Base-by-base conservation (phyloP, 2,113 vertebrate species). In the Cebus imitator region DNA sequence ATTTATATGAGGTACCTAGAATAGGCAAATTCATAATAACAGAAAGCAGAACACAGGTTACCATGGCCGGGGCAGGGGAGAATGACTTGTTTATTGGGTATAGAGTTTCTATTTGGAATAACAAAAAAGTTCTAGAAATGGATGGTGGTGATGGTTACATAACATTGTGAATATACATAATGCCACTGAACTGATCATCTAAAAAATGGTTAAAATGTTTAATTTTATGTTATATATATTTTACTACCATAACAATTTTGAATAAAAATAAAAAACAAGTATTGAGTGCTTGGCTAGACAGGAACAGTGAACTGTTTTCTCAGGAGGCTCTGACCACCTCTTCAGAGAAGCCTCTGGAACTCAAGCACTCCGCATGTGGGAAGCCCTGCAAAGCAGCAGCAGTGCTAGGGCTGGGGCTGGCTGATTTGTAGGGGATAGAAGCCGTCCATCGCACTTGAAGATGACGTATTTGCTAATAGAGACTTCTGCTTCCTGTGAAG, bases 321-420 rank as follows among this genome's bases (percentile, higher is more conserved):
- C 48, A 48, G n/a, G n/a, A 87, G 61, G 8, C 70, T 55, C 30
- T 55, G 35, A 7, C 20, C 20, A 25, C 30, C 58, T 58, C 30
- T 37, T 40, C 27, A 70, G 30, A 43, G 55, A 85, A 64, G 68
- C 21, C 37, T 30, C 61, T 35, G 37, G 8, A 35, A 27, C 18
- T 18, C 40, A 23, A 37, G 35, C 6, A 45, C 16, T 21, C 0
- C 16, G 64, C 3, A 2, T 9, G 14, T 35, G 2, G 57, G 37
- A 61, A 12, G 32, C 70, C n/a, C 78, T 18, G 18, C 27, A 64
- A 32, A 75, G 45, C 14, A 48, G 6, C 2, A 27, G 20, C 11
- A 27, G 25, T 2, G 2, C 17, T 37, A 32, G 4, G 14, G 0
- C 13, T 43, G 32, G 12, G 8, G 0, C 9, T 64, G 16, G 37